Percentiles rank a stretch among this genome's conserved stretches.
Conservation (phyloP, 2,888 invertebrate genomes). For the Julus scandinavius region DNA sequence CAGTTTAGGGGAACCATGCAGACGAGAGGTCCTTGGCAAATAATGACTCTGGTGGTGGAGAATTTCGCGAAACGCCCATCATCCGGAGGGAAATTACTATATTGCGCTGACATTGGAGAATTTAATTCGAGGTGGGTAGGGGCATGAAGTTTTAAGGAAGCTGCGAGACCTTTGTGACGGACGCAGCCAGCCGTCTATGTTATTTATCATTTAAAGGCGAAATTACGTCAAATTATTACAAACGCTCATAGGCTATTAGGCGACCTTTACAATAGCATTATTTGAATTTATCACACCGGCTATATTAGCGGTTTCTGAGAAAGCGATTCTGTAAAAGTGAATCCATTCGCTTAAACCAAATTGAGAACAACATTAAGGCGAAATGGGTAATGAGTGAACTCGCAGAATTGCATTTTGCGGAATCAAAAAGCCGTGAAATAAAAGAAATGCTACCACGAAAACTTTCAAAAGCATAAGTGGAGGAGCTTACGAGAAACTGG, state of each 20-base stretch:
- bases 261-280: constrained; percentile 13
- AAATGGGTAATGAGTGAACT: constrained; percentile 46
- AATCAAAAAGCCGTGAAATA: constrained; percentile 45
- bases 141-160: not conserved
- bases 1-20: not conserved
- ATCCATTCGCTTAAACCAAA: not conserved
- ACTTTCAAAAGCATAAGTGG: not conserved
- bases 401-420: constrained; percentile 47
- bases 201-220: not conserved
- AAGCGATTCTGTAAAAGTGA: not conserved
- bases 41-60: not conserved
- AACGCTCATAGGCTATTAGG: constrained; percentile 1
- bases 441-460: constrained; percentile 49
- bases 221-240: constrained; percentile 26
- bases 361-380: constrained; percentile 30
- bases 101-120: not conserved
- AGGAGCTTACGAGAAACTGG: not conserved
- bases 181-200: not conserved
- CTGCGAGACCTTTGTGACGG: not conserved
- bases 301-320: not conserved
- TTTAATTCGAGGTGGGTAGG: not conserved
- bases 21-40: too few species aligned
- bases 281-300: constrained; percentile 7
- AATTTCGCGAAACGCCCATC: not conserved
- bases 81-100: not conserved